These are phyloP conservation scores for Globicephala melas DNA, from an alignment of 2,113 vertebrate genomes.

Conservation along the genomic window DNA sequence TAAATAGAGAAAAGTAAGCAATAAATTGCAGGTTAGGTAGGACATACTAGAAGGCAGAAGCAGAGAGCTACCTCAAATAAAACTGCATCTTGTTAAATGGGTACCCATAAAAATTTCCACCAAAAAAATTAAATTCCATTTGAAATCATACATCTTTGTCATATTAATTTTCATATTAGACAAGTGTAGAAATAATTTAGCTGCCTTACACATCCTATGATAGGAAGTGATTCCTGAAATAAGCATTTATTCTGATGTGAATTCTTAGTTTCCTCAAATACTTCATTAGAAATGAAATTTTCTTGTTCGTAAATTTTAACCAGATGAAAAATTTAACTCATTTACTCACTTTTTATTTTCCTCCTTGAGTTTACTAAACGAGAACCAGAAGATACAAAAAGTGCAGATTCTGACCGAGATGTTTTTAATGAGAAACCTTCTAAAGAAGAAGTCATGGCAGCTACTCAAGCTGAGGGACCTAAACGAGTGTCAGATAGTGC, in stretches of 20 bases:
- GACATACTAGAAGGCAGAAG: neutral
- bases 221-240: neutral
- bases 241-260: constrained; percentile 13
- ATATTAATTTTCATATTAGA: neutral
- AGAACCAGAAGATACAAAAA: constrained; percentile 98
- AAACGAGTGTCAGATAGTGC: constrained; percentile 98
- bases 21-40: neutral
- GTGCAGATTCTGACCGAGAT: constrained; percentile 97
- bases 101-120: neutral
- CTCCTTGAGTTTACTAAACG: constrained; percentile 92
- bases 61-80: neutral
- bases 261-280: constrained; percentile 38
- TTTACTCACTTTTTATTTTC: constrained; percentile 45
- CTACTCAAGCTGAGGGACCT: constrained; percentile 97
- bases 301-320: constrained; percentile 39
- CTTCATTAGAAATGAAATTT: constrained; percentile 32
- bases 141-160: neutral
- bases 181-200: constrained; percentile 31
- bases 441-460: constrained; percentile 99
- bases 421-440: constrained; percentile 99
- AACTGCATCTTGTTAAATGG: neutral
- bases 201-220: neutral
- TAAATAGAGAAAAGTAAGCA: constrained; percentile 21
- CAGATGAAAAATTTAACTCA: constrained; percentile 33
- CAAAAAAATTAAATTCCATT: constrained; percentile 12